Base-by-base conservation (phyloP, 2,888 invertebrate species). In the Cataglyphis livida region DNA sequence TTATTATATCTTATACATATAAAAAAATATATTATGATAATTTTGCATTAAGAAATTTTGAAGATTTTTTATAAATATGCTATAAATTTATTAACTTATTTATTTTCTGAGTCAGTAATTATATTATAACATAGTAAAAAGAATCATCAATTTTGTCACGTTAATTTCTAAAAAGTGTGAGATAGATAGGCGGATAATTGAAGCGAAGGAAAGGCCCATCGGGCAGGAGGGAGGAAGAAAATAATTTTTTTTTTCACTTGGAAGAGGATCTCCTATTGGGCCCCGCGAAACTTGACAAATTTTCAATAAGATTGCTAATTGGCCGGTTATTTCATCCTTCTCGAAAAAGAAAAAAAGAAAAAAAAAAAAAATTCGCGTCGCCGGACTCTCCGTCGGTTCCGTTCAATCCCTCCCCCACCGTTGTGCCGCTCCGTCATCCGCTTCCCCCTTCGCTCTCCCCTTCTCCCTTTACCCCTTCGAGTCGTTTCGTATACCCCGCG, bases 251-350 rank as follows among this genome's bases (percentile, higher is more conserved):
- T 25, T 25, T 79, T 15, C 51, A 18, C 1, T 76, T 61, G 15
- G 41, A 28, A 21, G n/a, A 41, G 61, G 25, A 82, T 83, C 65
- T 83, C 78, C 51, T 81, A 48, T 66, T 54, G 51, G 61, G 84
- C 48, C 70, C 73, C 79, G 75, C 66, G 82, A 90, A 90, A 90
- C 90, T 90, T 90, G 90, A 90, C 90, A 90, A 90, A 90, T 90
- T 90, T 87, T 90, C 90, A 90, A 90, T 90, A 90, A 90, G 87
- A 88, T 90, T 88, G 89, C 89, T 90, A 90, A 90, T 90, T 90
- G 90, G 89, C 89, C 90, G 84, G 88, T 90, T 90, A 90, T 90
- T 90, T 89, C 89, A 90, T 86, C 87, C 87, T 81, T 66, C 73
- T 68, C 12, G 78, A 85, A 86, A 88, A 86, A 89, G 88, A 90